phyloP scores from a whole-genome alignment of 2,113 vertebrate species.

The Microcebus murinus region DNA sequence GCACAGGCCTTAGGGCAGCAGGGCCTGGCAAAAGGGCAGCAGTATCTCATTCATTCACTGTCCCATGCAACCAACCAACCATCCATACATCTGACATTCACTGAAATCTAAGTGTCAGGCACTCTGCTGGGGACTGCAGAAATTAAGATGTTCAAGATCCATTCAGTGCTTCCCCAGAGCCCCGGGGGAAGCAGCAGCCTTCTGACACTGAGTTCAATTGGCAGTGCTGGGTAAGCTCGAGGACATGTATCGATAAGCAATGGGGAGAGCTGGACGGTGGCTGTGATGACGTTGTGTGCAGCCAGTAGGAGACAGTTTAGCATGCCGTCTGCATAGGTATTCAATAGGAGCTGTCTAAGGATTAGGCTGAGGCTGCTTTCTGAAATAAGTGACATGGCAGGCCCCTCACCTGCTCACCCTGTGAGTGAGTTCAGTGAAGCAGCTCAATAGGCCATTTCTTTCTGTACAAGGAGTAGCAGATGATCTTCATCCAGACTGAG shows the following conservation, averaged over 20 bases:
- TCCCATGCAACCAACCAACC: background rate
- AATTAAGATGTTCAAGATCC: conserved; percentile 31
- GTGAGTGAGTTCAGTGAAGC: background rate
- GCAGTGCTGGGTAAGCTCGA: background rate
- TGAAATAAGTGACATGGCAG: conserved; percentile 41
- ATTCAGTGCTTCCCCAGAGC: background rate
- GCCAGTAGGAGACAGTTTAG: background rate
- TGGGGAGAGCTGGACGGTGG: background rate
- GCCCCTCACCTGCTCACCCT: background rate
- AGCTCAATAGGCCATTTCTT: conserved; percentile 1
- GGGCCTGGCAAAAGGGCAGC: background rate
- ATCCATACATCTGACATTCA: background rate
- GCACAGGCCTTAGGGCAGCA: background rate
- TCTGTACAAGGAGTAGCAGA: background rate
- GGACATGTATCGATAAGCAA: background rate
- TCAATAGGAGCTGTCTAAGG: background rate
- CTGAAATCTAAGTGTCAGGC: background rate
- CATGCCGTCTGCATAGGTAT: background rate
- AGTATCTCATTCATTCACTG: background rate
- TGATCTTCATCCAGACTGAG: background rate
- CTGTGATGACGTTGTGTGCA: background rate
- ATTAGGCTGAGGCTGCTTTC: conserved; percentile 5
- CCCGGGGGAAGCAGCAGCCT: background rate
- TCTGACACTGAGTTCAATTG: conserved; percentile 7
- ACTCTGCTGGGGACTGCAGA: background rate